These are phyloP conservation scores for Paraescarpia echinospica DNA, from an alignment of 1,140 invertebrate species.

Conservation along the genomic window DNA sequence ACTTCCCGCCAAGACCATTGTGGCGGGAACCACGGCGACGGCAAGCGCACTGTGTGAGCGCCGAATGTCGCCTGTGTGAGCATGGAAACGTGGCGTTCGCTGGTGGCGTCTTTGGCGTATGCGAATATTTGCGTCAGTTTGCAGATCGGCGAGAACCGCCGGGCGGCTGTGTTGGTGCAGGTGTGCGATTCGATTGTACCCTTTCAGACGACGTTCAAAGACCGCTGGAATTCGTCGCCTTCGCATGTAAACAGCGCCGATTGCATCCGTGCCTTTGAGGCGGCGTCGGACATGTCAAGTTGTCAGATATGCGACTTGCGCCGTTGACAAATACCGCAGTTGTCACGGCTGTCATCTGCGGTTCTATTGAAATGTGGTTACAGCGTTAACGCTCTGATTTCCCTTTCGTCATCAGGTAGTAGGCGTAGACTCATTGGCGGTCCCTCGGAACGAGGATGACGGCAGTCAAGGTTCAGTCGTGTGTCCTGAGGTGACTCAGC, in stretches of 20 bases:
- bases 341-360: too few relatives aligned
- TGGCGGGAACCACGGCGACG: neutral
- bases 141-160: neutral
- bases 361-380: neutral
- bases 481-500: neutral
- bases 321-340: too few relatives aligned
- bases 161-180: neutral
- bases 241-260: neutral
- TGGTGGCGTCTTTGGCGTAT: neutral
- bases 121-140: neutral
- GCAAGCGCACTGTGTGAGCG: neutral
- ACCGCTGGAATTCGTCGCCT: neutral
- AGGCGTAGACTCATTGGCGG: neutral
- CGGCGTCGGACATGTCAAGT: neutral
- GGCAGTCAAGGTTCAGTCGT: neutral
- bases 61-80: neutral
- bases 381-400: neutral
- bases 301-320: neutral
- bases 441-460: neutral
- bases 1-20: neutral
- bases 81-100: neutral
- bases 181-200: neutral
- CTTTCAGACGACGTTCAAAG: neutral
- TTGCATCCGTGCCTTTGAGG: neutral
- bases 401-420: neutral